These are phyloP conservation scores for Monoplex corrugatus DNA, from an alignment of 2,888 invertebrate genomes.

Conservation along the genomic window DNA sequence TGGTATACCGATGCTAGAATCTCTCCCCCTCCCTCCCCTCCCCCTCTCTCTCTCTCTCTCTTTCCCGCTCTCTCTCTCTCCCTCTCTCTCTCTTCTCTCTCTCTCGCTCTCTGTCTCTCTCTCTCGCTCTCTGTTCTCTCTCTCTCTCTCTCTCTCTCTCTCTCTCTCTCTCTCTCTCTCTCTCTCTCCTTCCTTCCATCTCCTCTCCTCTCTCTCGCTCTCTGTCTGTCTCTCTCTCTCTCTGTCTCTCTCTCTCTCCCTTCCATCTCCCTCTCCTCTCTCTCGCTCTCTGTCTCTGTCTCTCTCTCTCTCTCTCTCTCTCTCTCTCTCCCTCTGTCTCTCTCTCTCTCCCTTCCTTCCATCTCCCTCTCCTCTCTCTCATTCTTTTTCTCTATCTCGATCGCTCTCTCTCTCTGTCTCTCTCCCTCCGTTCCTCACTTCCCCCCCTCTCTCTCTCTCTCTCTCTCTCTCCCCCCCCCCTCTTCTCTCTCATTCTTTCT, in stretches of 20 bases:
- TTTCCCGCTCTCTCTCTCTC: too few relatives aligned
- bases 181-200: background rate
- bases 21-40: too few relatives aligned
- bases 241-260: background rate
- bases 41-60: too few relatives aligned
- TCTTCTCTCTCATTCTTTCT: background rate
- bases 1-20: too few relatives aligned
- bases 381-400: too few relatives aligned
- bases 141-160: background rate
- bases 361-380: background rate
- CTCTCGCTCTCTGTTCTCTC: background rate
- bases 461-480: background rate
- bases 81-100: background rate
- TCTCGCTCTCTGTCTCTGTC: background rate
- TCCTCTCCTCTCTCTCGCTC: background rate
- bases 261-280: background rate
- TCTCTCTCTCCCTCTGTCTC: background rate
- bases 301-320: background rate
- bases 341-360: background rate
- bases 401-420: too few relatives aligned
- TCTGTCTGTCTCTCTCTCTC: background rate
- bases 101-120: conserved; percentile 6
- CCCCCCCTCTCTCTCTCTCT: conserved; percentile 6
- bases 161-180: conserved; percentile 6
- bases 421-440: too few relatives aligned